Base-by-base conservation (phyloP, 2,888 invertebrate genomes). In the Pachydiplax longipennis region DNA sequence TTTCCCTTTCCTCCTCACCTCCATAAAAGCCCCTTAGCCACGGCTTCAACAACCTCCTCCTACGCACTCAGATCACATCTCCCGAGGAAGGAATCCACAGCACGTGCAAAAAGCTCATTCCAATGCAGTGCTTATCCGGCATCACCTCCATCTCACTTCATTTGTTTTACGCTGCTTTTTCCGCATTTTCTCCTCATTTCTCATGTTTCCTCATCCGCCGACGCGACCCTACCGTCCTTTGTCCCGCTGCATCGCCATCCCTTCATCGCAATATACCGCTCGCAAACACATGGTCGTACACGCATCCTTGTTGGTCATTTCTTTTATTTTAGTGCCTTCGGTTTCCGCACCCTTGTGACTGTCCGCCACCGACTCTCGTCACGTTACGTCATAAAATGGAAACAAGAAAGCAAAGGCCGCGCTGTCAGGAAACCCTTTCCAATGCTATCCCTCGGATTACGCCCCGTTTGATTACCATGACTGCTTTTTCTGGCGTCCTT, bases 371-470 rank as follows among this genome's bases (percentile, higher is more conserved):
- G 87, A 37, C 87, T 37, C 35, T 61, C 35, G 58, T 83, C 58
- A 83, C 87, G 61, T 87, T 35, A 87, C 87, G 87, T 87, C 87
- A 87, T 87, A 87, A 87, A 83, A 58, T 44, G 58, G 58, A 83
- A 87, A 87, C 58, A 61, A 87, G 87, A 87, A 87, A 83, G 83
- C 65, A 58, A 53, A 18, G 83, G 37, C 35, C 22, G 37, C 37
- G 61, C 18, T 18, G 53, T 22, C 87, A 37, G 58, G 61, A 87
- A 87, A 37, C 58, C 61, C 61, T 58, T 31, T 8, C 61, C 81
- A 44, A 81, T 40, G 31, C 8, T 73, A 87, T 37, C 87, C 73
- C 12, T 87, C 37, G n/a, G 40, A 35, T 87, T 61, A 6, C 61
- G 37, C n/a, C 58, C n/a, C 61, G 58, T 35, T n/a, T 40, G 35